phyloP scores from a whole-genome alignment of 2,113 vertebrate genomes.

The Hemiscyllium ocellatum region DNA sequence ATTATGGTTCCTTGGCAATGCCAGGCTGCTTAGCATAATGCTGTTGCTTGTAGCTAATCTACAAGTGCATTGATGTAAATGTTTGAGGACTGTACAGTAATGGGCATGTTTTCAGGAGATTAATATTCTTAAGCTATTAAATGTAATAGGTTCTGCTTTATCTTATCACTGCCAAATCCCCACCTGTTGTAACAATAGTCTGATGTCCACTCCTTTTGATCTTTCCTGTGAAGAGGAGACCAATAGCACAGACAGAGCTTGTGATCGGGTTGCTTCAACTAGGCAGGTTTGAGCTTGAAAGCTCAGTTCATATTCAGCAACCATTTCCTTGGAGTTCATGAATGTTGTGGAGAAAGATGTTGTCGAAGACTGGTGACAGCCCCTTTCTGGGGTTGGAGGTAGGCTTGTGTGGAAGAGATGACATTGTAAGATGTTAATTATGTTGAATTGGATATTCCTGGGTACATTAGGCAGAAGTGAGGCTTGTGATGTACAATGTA shows the following conservation, averaged over 20 bases:
- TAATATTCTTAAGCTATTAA: not conserved
- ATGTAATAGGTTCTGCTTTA: not conserved
- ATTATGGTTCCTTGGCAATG: not conserved
- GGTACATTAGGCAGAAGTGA: not conserved
- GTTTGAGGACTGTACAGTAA: not conserved
- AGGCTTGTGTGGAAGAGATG: no score
- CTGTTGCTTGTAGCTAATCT: not conserved
- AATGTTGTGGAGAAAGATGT: not conserved
- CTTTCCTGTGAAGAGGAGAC: not conserved
- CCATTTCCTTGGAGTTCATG: not conserved
- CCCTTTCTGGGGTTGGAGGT: not conserved
- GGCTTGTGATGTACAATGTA: no score
- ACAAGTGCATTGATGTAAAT: not conserved
- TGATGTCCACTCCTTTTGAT: not conserved
- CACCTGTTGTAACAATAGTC: not conserved
- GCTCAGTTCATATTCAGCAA: no score
- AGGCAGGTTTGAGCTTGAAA: not conserved
- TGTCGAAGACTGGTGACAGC: not conserved
- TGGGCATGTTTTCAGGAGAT: slow-evolving; percentile 19
- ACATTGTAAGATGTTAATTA: not conserved
- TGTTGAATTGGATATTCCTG: not conserved
- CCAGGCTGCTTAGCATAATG: not conserved
- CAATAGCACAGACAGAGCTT: no score
- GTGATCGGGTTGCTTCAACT: not conserved
- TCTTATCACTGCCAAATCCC: not conserved